Conservation (phyloP, 1,140 invertebrate genomes). For the Leguminivora glycinivorella region DNA sequence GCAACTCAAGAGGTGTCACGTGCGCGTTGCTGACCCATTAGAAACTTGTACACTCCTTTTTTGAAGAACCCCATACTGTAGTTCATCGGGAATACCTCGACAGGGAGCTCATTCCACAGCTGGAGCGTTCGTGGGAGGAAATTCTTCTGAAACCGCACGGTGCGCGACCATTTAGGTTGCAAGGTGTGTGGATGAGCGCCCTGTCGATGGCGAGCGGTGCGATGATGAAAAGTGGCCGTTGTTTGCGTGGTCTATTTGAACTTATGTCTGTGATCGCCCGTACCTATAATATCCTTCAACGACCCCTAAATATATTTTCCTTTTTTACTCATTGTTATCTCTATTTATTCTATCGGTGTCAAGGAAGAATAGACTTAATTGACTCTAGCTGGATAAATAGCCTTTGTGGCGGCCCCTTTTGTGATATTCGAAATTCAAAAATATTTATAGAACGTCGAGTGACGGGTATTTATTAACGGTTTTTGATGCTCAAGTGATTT, state of each 20-base stretch:
- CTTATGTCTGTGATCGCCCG: conserved; percentile 29
- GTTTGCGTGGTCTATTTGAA: not conserved
- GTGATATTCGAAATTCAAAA: conserved; percentile 28
- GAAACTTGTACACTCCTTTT: too few species aligned
- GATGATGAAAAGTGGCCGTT: too few species aligned
- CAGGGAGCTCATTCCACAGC: too few species aligned
- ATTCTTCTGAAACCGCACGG: too few species aligned
- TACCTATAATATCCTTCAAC: conserved; percentile 65
- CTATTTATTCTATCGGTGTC: conserved; percentile 51
- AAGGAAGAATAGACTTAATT: conserved; percentile 52
- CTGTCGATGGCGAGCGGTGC: too few species aligned
- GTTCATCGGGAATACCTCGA: too few species aligned
- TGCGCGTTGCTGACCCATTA: too few species aligned
- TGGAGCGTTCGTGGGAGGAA: too few species aligned
- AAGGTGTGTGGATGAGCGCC: too few species aligned
- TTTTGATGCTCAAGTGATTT: not conserved
- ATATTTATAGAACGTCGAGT: conserved; percentile 19
- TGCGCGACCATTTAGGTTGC: too few species aligned
- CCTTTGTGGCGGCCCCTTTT: conserved; percentile 31
- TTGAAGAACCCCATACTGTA: too few species aligned
- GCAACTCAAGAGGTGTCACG: too few species aligned
- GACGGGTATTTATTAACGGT: conserved; percentile 22
- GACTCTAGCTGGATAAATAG: conserved; percentile 37
- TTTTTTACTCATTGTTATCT: conserved; percentile 51
- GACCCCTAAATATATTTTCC: conserved; percentile 51